Percentiles rank a stretch among this genome's conserved stretches.
These are phyloP conservation scores for Phymorhynchus buccinoides DNA, from an alignment of 1,140 invertebrate species.

Conservation along the genomic window DNA sequence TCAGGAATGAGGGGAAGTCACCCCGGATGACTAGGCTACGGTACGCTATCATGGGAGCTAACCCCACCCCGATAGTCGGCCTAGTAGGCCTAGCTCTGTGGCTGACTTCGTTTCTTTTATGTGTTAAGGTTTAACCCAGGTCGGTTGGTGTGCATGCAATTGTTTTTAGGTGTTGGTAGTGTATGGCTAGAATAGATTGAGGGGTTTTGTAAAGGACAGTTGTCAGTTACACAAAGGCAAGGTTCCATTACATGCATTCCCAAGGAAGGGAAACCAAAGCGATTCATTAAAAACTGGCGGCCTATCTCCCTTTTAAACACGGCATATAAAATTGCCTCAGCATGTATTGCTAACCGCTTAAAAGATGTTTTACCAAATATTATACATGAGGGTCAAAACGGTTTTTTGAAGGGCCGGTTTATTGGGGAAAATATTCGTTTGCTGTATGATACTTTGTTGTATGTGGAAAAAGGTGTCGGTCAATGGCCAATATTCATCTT, in stretches of 20 bases:
- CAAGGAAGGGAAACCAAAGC: constrained; percentile 30
- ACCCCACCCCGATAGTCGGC: too few species aligned
- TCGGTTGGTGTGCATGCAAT: too few species aligned
- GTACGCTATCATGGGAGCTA: too few species aligned
- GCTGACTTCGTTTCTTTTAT: too few species aligned
- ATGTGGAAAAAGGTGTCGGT: constrained; percentile 27
- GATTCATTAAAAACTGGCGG: constrained; percentile 34
- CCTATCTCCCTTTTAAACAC: constrained; percentile 31
- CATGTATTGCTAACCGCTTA: constrained; percentile 31
- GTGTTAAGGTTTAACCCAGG: too few species aligned
- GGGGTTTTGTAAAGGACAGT: neutral
- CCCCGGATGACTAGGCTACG: too few species aligned
- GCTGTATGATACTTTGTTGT: constrained; percentile 26
- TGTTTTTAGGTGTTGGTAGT: too few species aligned
- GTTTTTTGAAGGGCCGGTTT: constrained; percentile 32
- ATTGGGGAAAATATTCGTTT: constrained; percentile 36
- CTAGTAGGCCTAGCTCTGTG: too few species aligned
- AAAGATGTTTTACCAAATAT: constrained; percentile 18
- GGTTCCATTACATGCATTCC: constrained; percentile 29
- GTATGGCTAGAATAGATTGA: too few species aligned
- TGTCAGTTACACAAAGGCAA: neutral
- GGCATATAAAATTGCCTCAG: constrained; percentile 20
- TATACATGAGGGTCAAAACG: constrained; percentile 22
- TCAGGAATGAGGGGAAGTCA: too few species aligned
- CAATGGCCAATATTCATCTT: constrained; percentile 31